Evolutionary conservation across 2,888 invertebrate species (phyloP).

Genomic region (Anorthoa munda): DNA sequence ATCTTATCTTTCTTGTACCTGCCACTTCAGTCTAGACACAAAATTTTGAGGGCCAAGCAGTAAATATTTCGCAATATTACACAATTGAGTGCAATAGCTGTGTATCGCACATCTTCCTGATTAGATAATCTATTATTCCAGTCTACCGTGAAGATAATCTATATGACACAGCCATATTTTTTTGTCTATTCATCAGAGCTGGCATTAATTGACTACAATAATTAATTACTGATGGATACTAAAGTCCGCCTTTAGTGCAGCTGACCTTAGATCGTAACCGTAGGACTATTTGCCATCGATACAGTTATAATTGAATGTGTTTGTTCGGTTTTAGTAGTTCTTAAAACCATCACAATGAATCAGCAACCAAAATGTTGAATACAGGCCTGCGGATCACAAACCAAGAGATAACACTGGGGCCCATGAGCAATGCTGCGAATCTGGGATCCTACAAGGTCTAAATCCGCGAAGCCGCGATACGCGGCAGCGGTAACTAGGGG

Average conservation of each 20-base stretch:
- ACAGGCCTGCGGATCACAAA: no score
- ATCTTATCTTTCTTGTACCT: neutral
- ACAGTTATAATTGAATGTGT: no score
- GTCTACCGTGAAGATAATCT: constrained; percentile 13
- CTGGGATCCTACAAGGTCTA: no score
- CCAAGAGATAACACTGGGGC: no score
- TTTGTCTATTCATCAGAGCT: neutral
- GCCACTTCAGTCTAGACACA: neutral
- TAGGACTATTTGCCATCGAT: no score
- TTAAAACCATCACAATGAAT: no score
- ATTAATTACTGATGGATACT: neutral
- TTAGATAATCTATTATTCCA: constrained; percentile 26
- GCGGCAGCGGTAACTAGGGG: no score
- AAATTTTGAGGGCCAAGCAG: neutral
- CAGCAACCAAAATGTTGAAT: no score
- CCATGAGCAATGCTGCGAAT: no score
- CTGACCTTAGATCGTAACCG: no score
- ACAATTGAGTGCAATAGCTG: constrained; percentile 24
- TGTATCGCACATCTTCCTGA: constrained; percentile 18
- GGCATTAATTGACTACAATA: neutral
- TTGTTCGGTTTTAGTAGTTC: no score
- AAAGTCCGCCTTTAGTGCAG: neutral
- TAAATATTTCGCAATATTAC: constrained; percentile 40
- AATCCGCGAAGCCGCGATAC: no score
- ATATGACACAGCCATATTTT: constrained; percentile 1